Base-by-base conservation (phyloP, 2,113 vertebrate genomes). In the Saiga tatarica region DNA sequence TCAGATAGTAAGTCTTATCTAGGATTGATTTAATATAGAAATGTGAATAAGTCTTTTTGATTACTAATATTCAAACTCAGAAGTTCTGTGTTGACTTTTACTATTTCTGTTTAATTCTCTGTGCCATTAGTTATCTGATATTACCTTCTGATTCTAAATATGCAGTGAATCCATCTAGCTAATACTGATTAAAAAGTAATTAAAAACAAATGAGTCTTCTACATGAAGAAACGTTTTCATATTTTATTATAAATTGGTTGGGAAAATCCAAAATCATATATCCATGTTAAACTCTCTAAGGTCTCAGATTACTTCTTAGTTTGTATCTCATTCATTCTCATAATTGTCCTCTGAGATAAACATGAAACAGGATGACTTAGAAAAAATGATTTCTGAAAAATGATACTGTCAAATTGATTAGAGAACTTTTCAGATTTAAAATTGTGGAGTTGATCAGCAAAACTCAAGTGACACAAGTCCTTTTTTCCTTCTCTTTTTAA, bases 401-500 rank as follows among this genome's bases (percentile, higher is more conserved):
- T 71, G 9, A 55, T 36, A 79, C 16, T 42, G 60, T 76, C 7
- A 76, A 76, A 17, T 74, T n/a, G 26, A 42, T 8, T 23, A 33
- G 23, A 50, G 39, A 52, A 76, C 3, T 81, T 64, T 60, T 59
- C 7, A 33, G 2, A 45, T 86, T 82, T 89, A 86, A 92, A 92
- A 82, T 25, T 57, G 33, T 23, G 12, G 6, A 89, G 45, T 5
- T 88, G 23, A 50, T 86, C 4, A 90, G 33, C 30, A 78, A 95
- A 94, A 76, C 47, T 87, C 71, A 81, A n/a, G 92, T 74, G 47
- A 42, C 33, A 60, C 9, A 76, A 98, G 79, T 59, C 71, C 47
- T 94, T 95, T 98, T 97, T 96, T 26, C 30, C 36, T 87, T 94
- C 12, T 97, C 74, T 52, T 96, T 98, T 98, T 97, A 93, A 97